phyloP scores from a whole-genome alignment of 2,113 vertebrate species.

The Emydocephalus ijimae region DNA sequence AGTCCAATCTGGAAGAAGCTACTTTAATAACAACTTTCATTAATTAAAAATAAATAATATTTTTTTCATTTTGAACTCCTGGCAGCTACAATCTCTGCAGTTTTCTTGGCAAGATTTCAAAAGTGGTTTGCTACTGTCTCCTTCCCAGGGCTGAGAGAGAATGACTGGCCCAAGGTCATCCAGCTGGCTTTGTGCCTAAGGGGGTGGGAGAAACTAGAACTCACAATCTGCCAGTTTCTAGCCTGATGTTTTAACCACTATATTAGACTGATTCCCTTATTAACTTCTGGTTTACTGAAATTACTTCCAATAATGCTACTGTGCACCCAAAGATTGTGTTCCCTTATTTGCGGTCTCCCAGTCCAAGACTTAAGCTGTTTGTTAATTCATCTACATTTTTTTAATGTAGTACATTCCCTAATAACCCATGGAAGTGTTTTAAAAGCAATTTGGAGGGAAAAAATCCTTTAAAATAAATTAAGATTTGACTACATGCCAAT shows the following conservation, averaged over 20 bases:
- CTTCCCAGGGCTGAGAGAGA: not conserved
- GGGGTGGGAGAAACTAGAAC: not conserved
- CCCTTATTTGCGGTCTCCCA: conserved; percentile 40
- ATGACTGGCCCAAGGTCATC: not conserved
- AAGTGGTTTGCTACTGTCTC: not conserved
- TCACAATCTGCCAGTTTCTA: not conserved
- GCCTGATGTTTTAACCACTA: not conserved
- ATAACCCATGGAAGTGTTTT: not conserved
- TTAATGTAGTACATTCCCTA: conserved; percentile 43
- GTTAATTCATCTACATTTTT: conserved; percentile 47
- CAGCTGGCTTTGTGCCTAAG: not conserved
- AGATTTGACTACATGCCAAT: not conserved
- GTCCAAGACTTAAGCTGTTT: conserved; percentile 39
- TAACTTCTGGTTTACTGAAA: not conserved
- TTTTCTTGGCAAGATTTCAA: not conserved
- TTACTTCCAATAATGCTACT: not conserved
- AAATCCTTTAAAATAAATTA: not conserved
- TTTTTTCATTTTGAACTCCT: not conserved
- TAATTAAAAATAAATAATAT: not conserved
- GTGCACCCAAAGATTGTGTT: not conserved
- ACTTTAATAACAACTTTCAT: not conserved
- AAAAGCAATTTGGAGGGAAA: not conserved
- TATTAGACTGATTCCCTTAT: not conserved
- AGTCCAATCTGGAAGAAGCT: not conserved
- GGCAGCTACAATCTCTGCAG: not conserved